A percentile compares a stretch with the other conserved stretches of the same genome.
Conservation (phyloP, 2,888 invertebrate genomes). For the Beris morrisii region DNA sequence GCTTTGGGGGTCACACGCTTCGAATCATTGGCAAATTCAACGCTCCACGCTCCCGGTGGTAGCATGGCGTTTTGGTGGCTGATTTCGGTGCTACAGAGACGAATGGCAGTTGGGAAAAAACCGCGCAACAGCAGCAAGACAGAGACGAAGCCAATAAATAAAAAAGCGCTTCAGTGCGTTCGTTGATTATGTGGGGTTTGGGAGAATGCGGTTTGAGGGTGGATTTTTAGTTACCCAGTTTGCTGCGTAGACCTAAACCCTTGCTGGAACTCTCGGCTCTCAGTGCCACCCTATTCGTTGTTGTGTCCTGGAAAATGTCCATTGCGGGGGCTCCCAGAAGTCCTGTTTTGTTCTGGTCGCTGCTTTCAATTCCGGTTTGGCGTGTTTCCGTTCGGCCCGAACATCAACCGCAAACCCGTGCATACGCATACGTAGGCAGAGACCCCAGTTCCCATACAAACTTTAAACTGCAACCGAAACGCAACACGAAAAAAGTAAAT, state of each 20-base stretch:
- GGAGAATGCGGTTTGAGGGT: neutral
- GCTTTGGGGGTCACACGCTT: conserved; percentile 3
- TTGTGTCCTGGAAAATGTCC: conserved; percentile 1
- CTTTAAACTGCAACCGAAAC: conserved; percentile 10
- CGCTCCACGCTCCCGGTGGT: neutral
- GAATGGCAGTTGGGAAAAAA: conserved; percentile 15
- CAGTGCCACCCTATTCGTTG: neutral
- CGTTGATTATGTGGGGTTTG: conserved; percentile 15
- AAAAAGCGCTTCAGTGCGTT: conserved; percentile 29
- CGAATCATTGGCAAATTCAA: conserved; percentile 3
- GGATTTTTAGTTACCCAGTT: neutral
- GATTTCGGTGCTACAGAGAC: conserved; percentile 19
- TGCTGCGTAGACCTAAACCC: neutral
- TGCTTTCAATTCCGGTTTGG: conserved; percentile 32
- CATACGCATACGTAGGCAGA: neutral
- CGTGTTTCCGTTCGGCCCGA: conserved; percentile 25
- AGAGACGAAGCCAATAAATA: conserved; percentile 26
- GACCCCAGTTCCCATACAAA: neutral
- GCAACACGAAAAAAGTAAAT: conserved; percentile 23
- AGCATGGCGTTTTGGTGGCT: conserved; percentile 12
- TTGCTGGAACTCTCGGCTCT: conserved; percentile 1
- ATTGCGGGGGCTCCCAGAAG: conserved; percentile 4
- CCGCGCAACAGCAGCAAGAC: conserved; percentile 13
- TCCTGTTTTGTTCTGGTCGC: conserved; percentile 28
- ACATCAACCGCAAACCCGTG: conserved; percentile 24